These are phyloP conservation scores for Chalcis sispes DNA, from an alignment of 2,888 invertebrate species.

Conservation along the genomic window DNA sequence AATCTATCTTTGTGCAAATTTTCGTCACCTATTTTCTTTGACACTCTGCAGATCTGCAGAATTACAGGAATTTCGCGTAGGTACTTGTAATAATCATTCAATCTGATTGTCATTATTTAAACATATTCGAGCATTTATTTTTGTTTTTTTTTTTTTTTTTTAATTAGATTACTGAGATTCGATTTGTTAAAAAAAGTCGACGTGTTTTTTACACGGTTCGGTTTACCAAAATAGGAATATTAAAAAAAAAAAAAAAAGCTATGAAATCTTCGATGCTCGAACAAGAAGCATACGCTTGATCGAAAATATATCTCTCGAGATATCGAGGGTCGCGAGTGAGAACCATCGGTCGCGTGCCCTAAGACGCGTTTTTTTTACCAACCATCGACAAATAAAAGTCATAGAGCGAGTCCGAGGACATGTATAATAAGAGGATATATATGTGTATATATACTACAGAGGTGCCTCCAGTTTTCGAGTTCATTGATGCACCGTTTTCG, in stretches of 20 bases:
- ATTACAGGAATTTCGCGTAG: too few species aligned
- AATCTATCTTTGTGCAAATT: too few species aligned
- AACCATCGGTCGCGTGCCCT: constrained; percentile 39
- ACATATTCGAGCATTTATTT: too few species aligned
- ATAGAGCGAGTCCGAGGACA: background rate
- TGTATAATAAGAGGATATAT: too few species aligned
- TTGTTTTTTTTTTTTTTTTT: too few species aligned
- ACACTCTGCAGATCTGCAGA: too few species aligned
- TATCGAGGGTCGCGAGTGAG: constrained; percentile 2
- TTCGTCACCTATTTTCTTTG: too few species aligned
- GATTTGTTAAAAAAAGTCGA: background rate
- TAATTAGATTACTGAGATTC: background rate
- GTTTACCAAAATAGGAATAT: too few species aligned
- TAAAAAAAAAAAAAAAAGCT: background rate
- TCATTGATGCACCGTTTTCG: constrained; percentile 72
- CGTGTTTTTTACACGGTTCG: background rate
- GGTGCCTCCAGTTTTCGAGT: constrained; percentile 69
- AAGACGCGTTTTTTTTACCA: background rate
- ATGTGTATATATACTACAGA: too few species aligned
- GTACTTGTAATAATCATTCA: too few species aligned
- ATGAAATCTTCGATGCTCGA: background rate
- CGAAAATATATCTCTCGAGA: background rate
- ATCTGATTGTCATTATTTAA: background rate
- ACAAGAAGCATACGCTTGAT: background rate
- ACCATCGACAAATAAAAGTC: constrained; percentile 43